A percentile compares a stretch with the other conserved stretches of the same genome.
Evolutionary conservation across 2,888 invertebrate species (phyloP).

Genomic region (Xestobium rufovillosum): DNA sequence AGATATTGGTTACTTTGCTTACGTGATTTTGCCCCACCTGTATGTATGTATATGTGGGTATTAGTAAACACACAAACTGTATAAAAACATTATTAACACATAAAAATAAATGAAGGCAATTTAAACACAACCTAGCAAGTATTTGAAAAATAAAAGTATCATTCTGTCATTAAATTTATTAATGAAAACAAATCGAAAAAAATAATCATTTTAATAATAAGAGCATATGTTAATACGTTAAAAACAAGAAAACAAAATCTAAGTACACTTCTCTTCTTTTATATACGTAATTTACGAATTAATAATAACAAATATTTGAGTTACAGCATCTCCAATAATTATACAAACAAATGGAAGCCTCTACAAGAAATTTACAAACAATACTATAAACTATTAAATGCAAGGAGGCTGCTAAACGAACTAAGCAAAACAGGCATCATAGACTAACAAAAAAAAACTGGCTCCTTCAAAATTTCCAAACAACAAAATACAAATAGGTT

Average conservation of each 20-base stretch:
- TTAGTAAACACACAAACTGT: slow-evolving; percentile 43
- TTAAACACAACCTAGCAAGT: slow-evolving; percentile 40
- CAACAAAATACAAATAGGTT: slow-evolving; percentile 13
- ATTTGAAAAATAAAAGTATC: slow-evolving; percentile 32
- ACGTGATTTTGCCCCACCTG: slow-evolving; percentile 47
- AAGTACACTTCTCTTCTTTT: slow-evolving; percentile 38
- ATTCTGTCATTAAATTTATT: slow-evolving; percentile 37
- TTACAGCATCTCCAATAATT: slow-evolving; percentile 33
- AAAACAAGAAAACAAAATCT: slow-evolving; percentile 35
- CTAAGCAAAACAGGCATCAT: slow-evolving; percentile 37
- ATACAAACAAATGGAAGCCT: slow-evolving; percentile 41
- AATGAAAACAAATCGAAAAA: slow-evolving; percentile 27
- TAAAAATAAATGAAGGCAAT: slow-evolving; percentile 35
- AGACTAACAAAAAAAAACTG: slow-evolving; percentile 28
- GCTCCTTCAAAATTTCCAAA: slow-evolving; percentile 2
- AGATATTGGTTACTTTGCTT: slow-evolving; percentile 45
- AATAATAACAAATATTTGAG: slow-evolving; percentile 26
- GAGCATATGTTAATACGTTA: slow-evolving; percentile 38
- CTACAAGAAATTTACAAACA: slow-evolving; percentile 41
- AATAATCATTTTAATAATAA: slow-evolving; percentile 33
- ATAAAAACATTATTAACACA: slow-evolving; percentile 35
- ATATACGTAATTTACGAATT: slow-evolving; percentile 20
- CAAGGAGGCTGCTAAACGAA: slow-evolving; percentile 35
- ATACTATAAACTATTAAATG: slow-evolving; percentile 39
- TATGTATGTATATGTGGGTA: slow-evolving; percentile 46